These are phyloP conservation scores for Andrena camellia DNA, from an alignment of 2,888 invertebrate genomes.

Conservation along the genomic window DNA sequence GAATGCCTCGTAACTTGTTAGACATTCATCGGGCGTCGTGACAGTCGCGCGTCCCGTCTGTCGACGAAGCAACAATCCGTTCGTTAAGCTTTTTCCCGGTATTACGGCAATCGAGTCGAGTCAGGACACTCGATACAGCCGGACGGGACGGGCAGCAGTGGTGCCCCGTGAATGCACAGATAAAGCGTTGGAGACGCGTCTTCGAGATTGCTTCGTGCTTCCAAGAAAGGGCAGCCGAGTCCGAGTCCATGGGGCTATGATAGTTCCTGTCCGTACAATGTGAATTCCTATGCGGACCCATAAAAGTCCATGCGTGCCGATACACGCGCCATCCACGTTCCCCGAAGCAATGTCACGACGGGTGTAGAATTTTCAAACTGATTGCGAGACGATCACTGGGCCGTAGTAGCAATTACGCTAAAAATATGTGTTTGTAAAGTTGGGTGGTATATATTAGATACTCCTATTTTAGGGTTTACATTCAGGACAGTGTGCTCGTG, in stretches of 20 bases:
- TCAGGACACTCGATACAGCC: constrained; percentile 69
- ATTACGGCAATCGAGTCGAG: constrained; percentile 69
- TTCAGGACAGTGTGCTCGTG: no score
- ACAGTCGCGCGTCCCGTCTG: constrained; percentile 62
- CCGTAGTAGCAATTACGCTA: neutral
- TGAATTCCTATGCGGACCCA: constrained; percentile 46
- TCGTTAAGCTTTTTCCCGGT: constrained; percentile 73
- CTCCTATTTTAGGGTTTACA: no score
- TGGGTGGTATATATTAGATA: no score
- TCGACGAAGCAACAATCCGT: constrained; percentile 69
- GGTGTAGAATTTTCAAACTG: neutral
- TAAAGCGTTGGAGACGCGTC: constrained; percentile 60
- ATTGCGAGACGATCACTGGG: no score
- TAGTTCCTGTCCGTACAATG: constrained; percentile 39
- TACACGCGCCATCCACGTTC: constrained; percentile 39
- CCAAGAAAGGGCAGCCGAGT: constrained; percentile 56
- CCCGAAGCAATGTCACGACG: constrained; percentile 12
- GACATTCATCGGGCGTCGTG: constrained; percentile 66
- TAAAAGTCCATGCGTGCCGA: constrained; percentile 56
- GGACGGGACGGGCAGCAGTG: constrained; percentile 54
- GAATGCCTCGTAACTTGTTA: constrained; percentile 66
- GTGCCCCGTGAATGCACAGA: constrained; percentile 55
- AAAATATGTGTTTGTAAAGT: neutral
- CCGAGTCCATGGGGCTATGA: constrained; percentile 34
- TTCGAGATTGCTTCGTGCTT: constrained; percentile 66